Evolutionary conservation across 2,113 vertebrate species (phyloP).

Genomic region (Cinclus mexicanus): DNA sequence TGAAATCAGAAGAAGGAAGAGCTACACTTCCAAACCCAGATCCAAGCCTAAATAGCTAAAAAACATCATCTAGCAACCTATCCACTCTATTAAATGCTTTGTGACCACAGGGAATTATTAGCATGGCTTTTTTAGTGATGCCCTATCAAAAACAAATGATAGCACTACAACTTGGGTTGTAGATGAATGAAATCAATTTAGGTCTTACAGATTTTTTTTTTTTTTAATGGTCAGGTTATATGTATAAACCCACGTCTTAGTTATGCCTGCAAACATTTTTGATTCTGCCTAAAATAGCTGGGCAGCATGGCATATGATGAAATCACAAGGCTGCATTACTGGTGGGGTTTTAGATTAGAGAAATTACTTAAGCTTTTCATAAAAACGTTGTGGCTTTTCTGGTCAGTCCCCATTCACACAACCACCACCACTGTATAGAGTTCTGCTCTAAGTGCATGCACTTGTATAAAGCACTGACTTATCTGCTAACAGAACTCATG

Average conservation of each 20-base stretch:
- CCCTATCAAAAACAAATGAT: not conserved
- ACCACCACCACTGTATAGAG: not conserved
- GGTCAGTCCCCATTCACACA: not conserved
- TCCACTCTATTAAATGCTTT: not conserved
- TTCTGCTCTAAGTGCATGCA: not conserved
- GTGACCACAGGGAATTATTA: not conserved
- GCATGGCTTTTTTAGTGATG: not conserved
- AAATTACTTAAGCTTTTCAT: not conserved
- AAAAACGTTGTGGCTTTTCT: not conserved
- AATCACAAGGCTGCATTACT: not conserved
- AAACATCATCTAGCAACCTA: not conserved
- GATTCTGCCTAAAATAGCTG: not conserved
- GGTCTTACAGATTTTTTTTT: not conserved
- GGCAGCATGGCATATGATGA: not conserved
- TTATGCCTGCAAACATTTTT: not conserved
- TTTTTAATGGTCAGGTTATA: not conserved
- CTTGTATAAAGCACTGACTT: not conserved
- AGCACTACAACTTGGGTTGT: not conserved
- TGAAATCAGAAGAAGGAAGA: not conserved
- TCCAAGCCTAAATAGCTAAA: not conserved
- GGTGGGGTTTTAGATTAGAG: not conserved
- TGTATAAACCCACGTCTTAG: not conserved
- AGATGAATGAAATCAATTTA: not conserved
- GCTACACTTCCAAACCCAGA: not conserved
- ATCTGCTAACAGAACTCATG: not conserved